Conservation (phyloP, 2,113 vertebrate species). For the Dipodomys ordii region DNA sequence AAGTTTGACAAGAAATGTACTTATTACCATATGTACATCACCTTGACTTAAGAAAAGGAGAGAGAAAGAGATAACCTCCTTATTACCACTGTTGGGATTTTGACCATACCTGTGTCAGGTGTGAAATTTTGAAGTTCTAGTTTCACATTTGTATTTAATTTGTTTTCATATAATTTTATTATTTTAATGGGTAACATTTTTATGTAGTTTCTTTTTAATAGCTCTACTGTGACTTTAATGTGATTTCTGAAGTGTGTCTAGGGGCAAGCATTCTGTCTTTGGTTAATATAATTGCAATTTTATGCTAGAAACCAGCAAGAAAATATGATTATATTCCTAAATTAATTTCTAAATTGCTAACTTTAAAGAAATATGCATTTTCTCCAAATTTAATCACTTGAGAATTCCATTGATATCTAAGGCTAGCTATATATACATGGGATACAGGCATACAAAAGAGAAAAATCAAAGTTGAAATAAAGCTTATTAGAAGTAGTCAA, state of each 20-base stretch:
- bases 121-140: neutral
- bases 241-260: neutral
- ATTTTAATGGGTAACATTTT: neutral
- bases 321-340: constrained; percentile 28
- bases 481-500: neutral
- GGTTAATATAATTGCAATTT: constrained; percentile 7
- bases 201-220: neutral
- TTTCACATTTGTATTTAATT: neutral
- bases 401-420: neutral
- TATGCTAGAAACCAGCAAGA: constrained; percentile 12
- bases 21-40: too few species aligned
- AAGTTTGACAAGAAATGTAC: too few species aligned
- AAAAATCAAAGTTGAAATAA: constrained; percentile 28
- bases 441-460: neutral
- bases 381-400: constrained; percentile 9
- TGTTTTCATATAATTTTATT: neutral
- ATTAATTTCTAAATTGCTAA: constrained; percentile 41
- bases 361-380: constrained; percentile 25
- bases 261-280: neutral
- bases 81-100: rapidly evolving
- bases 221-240: neutral
- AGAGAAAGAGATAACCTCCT: neutral
- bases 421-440: neutral
- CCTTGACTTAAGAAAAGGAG: too few species aligned
- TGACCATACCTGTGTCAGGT: too few species aligned